phyloP scores from a whole-genome alignment of 2,888 invertebrate species.

The Abrostola tripartita region DNA sequence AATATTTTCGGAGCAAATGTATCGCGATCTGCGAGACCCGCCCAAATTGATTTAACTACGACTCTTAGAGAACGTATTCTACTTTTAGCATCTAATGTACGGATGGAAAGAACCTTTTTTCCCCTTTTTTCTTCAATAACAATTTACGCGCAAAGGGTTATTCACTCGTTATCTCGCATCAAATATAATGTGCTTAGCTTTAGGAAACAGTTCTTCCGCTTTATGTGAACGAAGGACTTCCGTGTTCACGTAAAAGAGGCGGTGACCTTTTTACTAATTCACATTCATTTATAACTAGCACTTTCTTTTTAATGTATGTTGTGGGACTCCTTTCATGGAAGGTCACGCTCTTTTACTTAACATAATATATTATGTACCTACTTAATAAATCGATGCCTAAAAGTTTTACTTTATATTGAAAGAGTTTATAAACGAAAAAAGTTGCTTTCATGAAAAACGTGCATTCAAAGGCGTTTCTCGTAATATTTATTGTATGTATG shows the following conservation, averaged over 20 bases:
- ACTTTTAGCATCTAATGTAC: conserved; percentile 56
- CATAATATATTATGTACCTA: too few relatives aligned
- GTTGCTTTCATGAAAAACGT: too few relatives aligned
- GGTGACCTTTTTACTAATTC: conserved; percentile 31
- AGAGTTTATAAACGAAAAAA: too few relatives aligned
- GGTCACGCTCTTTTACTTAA: neutral
- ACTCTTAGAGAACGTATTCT: conserved; percentile 59
- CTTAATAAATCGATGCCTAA: too few relatives aligned
- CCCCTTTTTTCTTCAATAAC: conserved; percentile 46
- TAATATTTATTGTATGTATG: too few relatives aligned
- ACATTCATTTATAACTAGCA: conserved; percentile 31
- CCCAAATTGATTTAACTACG: conserved; percentile 75
- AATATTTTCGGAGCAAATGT: conserved; percentile 63
- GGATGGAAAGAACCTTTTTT: conserved; percentile 40
- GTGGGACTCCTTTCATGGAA: conserved; percentile 2
- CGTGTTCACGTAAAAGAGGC: conserved; percentile 29
- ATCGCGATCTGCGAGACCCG: conserved; percentile 67
- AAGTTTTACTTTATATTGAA: too few relatives aligned
- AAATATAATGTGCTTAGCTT: conserved; percentile 55
- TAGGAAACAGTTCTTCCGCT: conserved; percentile 29
- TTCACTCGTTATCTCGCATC: conserved; percentile 57
- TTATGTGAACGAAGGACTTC: conserved; percentile 32
- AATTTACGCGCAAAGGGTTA: conserved; percentile 56
- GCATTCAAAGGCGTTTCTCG: too few relatives aligned
- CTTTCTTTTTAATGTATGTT: conserved; percentile 14